Conservation (phyloP, 92 coral and sea anemone genomes). For the Micromussa lordhowensis region DNA sequence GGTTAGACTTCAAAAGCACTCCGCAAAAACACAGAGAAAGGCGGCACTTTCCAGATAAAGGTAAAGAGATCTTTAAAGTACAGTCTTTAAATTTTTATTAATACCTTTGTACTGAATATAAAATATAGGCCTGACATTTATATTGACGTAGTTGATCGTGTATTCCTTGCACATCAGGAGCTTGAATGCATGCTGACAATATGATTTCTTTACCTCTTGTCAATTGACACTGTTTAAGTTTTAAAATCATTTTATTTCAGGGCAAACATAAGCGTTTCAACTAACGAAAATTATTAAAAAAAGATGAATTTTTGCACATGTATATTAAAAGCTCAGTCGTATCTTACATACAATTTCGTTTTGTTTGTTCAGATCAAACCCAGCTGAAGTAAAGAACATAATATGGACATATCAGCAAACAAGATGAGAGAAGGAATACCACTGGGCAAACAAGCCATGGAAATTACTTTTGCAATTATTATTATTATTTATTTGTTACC, state of each 20-base stretch:
- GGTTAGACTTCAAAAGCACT: constrained; percentile 73
- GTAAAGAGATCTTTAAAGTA: constrained; percentile 47
- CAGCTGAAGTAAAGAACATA: constrained; percentile 45
- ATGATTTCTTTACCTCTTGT: neutral
- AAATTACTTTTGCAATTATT: neutral
- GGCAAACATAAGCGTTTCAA: neutral
- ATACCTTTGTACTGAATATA: neutral
- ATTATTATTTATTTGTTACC: neutral
- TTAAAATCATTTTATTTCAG: too few species aligned
- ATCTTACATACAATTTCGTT: neutral
- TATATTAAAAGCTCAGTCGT: too few species aligned
- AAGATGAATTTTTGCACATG: neutral
- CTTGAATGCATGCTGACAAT: neutral
- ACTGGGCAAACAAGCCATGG: neutral
- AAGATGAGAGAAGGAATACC: neutral
- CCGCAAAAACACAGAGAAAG: constrained; percentile 86
- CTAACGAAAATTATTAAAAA: neutral
- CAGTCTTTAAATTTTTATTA: neutral
- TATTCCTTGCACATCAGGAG: neutral
- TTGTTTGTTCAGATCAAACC: constrained; percentile 34
- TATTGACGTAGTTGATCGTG: neutral
- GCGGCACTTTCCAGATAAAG: constrained; percentile 93
- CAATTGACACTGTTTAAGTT: neutral
- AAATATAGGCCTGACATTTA: neutral
- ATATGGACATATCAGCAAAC: neutral